Evolutionary conservation across 2,797 vertebrate genomes (phyloP).

Genomic region (Pogonophryne albipinna): DNA sequence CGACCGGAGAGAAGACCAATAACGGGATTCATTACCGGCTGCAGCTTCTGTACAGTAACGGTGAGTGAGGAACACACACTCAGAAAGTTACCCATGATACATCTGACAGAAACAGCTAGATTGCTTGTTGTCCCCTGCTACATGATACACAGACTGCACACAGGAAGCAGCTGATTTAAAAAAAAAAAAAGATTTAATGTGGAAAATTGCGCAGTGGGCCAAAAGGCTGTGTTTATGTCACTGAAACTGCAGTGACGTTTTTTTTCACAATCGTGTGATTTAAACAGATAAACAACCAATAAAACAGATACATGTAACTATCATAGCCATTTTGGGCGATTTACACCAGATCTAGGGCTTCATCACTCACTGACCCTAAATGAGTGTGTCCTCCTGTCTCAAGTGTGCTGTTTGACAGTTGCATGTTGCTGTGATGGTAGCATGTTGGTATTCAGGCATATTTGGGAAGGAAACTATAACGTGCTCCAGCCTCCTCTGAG

Average conservation of each 20-base stretch:
- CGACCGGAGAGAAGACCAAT: conserved; percentile 97
- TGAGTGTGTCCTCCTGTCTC: conserved; percentile 35
- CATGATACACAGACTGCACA: conserved; percentile 5
- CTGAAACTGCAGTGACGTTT: conserved; percentile 10
- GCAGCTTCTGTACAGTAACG: conserved; percentile 98
- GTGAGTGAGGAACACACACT: conserved; percentile 81
- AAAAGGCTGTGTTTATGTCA: conserved; percentile 39
- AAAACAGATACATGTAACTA: not conserved
- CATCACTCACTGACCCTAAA: conserved; percentile 37
- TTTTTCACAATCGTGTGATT: conserved; percentile 37
- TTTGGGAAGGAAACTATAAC: conserved; percentile 12
- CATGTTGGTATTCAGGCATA: conserved; percentile 32
- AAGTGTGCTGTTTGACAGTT: conserved; percentile 24
- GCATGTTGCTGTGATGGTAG: conserved; percentile 11
- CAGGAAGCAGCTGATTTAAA: not conserved
- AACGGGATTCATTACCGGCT: conserved; percentile 99
- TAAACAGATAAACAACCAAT: conserved; percentile 19
- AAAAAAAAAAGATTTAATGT: not conserved
- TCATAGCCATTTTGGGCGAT: conserved; percentile 26
- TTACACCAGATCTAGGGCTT: conserved; percentile 33
- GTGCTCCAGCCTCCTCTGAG: conserved; percentile 28
- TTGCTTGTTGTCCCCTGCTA: conserved; percentile 10
- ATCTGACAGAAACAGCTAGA: conserved; percentile 3
- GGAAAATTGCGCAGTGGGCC: conserved; percentile 15
- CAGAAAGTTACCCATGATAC: not conserved